Base-by-base conservation (phyloP, 2,113 vertebrate species). In the Numenius arquata region DNA sequence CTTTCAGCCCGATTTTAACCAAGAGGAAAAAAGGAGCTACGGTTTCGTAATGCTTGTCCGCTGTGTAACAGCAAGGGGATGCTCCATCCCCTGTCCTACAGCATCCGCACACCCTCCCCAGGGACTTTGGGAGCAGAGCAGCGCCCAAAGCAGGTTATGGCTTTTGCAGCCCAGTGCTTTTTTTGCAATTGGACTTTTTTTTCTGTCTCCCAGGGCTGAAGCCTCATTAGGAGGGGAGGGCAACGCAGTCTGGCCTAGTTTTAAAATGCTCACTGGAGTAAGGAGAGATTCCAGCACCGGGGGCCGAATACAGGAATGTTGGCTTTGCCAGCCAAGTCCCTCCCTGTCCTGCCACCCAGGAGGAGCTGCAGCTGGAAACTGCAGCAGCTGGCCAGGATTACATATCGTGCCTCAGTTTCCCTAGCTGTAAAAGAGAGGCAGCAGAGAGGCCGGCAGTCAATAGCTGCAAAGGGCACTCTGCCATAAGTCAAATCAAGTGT, bases 101-200 rank as follows among this genome's bases (percentile, higher is more conserved):
- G 65, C 5, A 77, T 18, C 76, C 47, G 5, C 30, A 36, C 2
- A 3, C 45, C 56, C 12, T 5, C 55, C 27, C n/a, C 5, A 0
- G n/a, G 59, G 12, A 38, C 55, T 63, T 2, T 0, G 26, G 66
- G 45, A 89, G 50, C 72, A 56, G 55, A 89, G 87, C 76, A 76
- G 77, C 50, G 79, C 88, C 76, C 85, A 95, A 43, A 93, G 94
- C 78, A 93, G 74, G 89, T 72, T 87, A 85, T 7, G 32, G 63
- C 66, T 86, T 89, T 92, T 47, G 47, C 95, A 94, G 81, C 58
- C 38, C 53, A 40, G 50, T 29, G 25, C 40, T 81, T 47, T 15
- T 14, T 92, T 65, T 74, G 59, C 75, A 88, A n/a, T 88, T 38
- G 67, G 48, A 66, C 15, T 63, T 80, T n/a, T 72, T 32, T 67